These are phyloP conservation scores for Cosmia pyralina DNA, from an alignment of 2,888 invertebrate species.

Conservation along the genomic window DNA sequence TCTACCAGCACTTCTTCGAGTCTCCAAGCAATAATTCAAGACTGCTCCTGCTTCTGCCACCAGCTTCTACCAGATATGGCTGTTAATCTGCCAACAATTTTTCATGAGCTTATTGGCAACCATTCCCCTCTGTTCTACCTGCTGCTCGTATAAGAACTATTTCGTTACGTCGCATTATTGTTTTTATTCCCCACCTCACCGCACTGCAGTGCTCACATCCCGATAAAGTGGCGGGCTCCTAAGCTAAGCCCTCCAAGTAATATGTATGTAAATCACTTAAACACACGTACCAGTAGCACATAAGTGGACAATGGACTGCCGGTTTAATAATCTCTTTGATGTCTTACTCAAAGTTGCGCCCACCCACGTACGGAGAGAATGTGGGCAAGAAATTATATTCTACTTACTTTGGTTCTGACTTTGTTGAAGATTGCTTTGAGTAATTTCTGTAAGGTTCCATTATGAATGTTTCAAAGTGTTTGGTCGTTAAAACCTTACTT, in stretches of 20 bases:
- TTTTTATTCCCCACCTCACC: neutral
- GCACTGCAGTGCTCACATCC: neutral
- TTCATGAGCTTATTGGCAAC: no score
- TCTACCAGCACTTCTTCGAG: no score
- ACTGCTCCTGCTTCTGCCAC: no score
- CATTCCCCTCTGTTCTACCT: no score
- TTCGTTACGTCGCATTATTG: no score
- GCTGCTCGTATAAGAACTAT: neutral
- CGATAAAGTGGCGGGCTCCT: constrained; percentile 31
- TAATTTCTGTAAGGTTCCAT: constrained; percentile 1
- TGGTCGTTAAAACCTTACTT: neutral
- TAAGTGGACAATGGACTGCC: constrained; percentile 56
- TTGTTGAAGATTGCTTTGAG: constrained; percentile 40
- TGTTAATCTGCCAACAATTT: no score
- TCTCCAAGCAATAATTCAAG: no score
- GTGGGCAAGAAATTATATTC: constrained; percentile 54
- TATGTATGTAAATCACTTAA: constrained; percentile 55
- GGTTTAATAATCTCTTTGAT: constrained; percentile 61
- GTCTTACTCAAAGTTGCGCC: constrained; percentile 44
- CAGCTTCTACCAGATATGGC: no score
- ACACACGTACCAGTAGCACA: constrained; percentile 38
- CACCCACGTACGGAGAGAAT: constrained; percentile 28
- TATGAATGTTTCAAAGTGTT: constrained; percentile 4
- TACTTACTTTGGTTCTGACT: constrained; percentile 20
- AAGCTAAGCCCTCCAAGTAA: constrained; percentile 24